A percentile compares a stretch with the other conserved stretches of the same genome.
Conservation (phyloP, 1,140 invertebrate species). For the Solenopsis invicta region DNA sequence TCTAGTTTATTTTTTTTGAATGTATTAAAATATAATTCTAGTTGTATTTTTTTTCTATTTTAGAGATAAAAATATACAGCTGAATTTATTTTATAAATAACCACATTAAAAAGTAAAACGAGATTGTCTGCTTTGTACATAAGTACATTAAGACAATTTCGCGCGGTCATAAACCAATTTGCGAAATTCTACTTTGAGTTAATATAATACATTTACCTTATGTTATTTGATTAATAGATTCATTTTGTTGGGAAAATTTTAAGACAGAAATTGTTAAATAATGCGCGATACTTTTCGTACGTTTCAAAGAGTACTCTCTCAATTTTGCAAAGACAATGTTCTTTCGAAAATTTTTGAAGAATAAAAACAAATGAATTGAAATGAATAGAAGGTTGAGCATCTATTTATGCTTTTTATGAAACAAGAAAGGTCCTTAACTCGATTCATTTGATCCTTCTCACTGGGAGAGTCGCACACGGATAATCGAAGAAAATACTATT, state of each 20-base stretch:
- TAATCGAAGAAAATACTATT: constrained; percentile 20
- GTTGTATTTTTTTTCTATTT: neutral
- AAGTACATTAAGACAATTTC: neutral
- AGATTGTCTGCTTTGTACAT: neutral
- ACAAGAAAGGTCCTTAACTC: neutral
- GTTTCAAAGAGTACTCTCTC: constrained; percentile 7
- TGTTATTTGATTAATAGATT: neutral
- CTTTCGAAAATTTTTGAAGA: constrained; percentile 34
- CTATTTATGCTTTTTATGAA: neutral
- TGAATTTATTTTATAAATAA: neutral
- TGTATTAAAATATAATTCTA: neutral
- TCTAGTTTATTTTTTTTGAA: neutral
- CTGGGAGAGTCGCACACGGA: neutral
- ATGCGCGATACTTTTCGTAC: constrained; percentile 8
- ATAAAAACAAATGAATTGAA: constrained; percentile 25
- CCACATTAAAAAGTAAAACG: neutral
- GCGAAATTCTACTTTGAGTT: neutral
- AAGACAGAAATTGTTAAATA: neutral
- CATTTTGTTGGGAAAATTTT: constrained; percentile 17
- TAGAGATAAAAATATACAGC: neutral
- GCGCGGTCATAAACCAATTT: neutral
- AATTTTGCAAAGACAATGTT: constrained; percentile 10
- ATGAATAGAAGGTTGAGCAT: neutral
- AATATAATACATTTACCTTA: neutral
- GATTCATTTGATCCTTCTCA: constrained; percentile 11